Base-by-base conservation (phyloP, 2,113 vertebrate species). In the Manacus vitellinus region DNA sequence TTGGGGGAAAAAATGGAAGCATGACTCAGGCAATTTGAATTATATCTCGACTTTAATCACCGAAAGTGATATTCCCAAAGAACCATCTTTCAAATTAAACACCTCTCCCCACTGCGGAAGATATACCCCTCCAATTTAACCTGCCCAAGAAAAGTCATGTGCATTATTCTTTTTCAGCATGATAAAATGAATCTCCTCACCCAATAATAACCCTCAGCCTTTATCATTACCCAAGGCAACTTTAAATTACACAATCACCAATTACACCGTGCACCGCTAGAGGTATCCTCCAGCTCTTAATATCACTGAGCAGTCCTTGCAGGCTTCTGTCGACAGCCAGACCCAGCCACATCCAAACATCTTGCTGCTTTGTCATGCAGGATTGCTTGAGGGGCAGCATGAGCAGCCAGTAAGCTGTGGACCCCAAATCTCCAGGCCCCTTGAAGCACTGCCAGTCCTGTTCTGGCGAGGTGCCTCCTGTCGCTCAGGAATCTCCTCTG, bases 1-100 rank as follows among this genome's bases (percentile, higher is more conserved):
- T 52, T 56, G 61, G 47, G 55, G 10, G 7, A 88, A 86, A 83
- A 90, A 70, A 82, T 19, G 66, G 76, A 91, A 94, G 74, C 61
- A 52, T 72, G 70, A 95, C 52, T 94, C 89, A 81, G 65, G 73
- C 18, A 13, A 94, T 78, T 72, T 87, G 77, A 94, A 87, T 89
- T 84, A 33, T 37, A 78, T 41, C 44, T 89, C 0, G 0, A 44
- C 68, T 74, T 91, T 78, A 94, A 96, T 86, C 91, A 87, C 61
- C 24, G 47, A 61, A 81, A 92, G 76, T 35, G 44, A 58, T 77
- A 84, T 47, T 81, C 39, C 65, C 86, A 44, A 80, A 88, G 85
- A 92, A 56, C 62, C 16, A 7, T 11, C 33, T 71, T 78, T 77
- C 75, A 92, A 87, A 81, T 86, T 39, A 93, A 93, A 80, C 43